A percentile compares a stretch with the other conserved stretches of the same genome.
phyloP scores from a whole-genome alignment of 2,113 vertebrate genomes.

The Camelus bactrianus region DNA sequence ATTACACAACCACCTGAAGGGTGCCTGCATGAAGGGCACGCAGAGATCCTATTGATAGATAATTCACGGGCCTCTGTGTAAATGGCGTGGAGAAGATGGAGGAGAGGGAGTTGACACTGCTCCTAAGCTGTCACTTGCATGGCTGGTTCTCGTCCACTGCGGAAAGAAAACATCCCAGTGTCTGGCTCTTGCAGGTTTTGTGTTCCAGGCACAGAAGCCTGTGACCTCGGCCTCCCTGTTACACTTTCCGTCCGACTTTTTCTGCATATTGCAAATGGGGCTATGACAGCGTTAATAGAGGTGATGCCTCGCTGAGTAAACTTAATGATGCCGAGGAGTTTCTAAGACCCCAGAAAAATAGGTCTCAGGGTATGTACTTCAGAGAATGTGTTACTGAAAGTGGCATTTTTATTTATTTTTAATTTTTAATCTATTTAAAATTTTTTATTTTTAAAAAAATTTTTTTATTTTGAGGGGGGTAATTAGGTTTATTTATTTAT shows the following conservation, averaged over 20 bases:
- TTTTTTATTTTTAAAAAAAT: too few species aligned
- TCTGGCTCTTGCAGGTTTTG: slow-evolving; percentile 45
- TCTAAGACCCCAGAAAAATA: slow-evolving; percentile 26
- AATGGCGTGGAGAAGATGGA: slow-evolving; percentile 4
- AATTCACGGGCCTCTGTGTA: slow-evolving; percentile 41
- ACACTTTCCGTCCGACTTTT: not conserved
- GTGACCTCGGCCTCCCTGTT: slow-evolving; percentile 27
- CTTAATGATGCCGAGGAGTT: not conserved
- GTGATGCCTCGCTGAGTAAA: not conserved
- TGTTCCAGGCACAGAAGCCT: not conserved
- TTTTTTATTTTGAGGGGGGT: too few species aligned
- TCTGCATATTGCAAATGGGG: not conserved
- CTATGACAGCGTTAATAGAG: not conserved
- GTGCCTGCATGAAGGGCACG: not conserved
- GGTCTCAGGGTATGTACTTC: not conserved
- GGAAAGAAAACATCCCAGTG: slow-evolving; percentile 44
- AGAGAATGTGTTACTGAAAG: not conserved
- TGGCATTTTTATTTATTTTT: not conserved
- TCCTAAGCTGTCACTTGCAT: slow-evolving; percentile 66
- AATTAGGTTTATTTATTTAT: too few species aligned
- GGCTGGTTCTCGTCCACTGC: slow-evolving; percentile 61
- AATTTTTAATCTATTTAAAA: too few species aligned
- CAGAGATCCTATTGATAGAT: slow-evolving; percentile 1
- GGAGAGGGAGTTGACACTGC: slow-evolving; percentile 22
- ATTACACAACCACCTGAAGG: not conserved